Evolutionary conservation across 2,797 vertebrate species (phyloP).

Genomic region (Scleropages formosus): DNA sequence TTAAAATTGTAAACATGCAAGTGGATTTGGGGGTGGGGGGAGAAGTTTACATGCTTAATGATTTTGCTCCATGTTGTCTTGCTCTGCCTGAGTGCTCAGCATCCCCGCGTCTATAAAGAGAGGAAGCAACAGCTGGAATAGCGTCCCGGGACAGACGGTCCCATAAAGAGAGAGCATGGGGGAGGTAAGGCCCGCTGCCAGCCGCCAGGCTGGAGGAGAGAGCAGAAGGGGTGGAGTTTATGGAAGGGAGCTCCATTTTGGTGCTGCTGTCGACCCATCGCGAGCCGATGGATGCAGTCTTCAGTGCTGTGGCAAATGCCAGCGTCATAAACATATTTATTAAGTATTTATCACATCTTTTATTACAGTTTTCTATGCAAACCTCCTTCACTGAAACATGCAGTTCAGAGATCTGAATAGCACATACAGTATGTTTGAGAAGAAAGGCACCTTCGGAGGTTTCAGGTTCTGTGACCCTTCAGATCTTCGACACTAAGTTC

Average conservation of each 20-base stretch:
- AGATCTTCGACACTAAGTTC: too few relatives aligned
- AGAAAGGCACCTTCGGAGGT: too few relatives aligned
- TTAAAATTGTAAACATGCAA: too few relatives aligned
- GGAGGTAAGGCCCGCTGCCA: slow-evolving; percentile 32
- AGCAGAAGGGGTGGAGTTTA: slow-evolving; percentile 42
- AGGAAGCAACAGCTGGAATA: slow-evolving; percentile 54
- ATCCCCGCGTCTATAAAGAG: background rate
- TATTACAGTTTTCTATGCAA: too few relatives aligned
- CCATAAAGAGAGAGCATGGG: slow-evolving; percentile 40
- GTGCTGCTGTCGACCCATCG: slow-evolving; percentile 6
- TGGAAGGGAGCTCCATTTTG: slow-evolving; percentile 15
- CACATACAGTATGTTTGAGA: too few relatives aligned
- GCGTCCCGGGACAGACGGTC: slow-evolving; percentile 40
- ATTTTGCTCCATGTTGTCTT: background rate
- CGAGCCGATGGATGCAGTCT: background rate
- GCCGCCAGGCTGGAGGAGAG: slow-evolving; percentile 26
- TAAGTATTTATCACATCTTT: too few relatives aligned
- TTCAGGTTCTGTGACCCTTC: too few relatives aligned
- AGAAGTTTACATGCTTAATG: too few relatives aligned
- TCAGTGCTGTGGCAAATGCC: background rate
- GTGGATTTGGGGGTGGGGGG: too few relatives aligned
- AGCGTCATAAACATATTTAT: background rate
- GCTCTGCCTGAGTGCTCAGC: slow-evolving; percentile 2
- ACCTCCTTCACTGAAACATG: too few relatives aligned
- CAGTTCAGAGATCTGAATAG: too few relatives aligned